Evolutionary conservation across 2,113 vertebrate genomes (phyloP).

Genomic region (Egretta garzetta): DNA sequence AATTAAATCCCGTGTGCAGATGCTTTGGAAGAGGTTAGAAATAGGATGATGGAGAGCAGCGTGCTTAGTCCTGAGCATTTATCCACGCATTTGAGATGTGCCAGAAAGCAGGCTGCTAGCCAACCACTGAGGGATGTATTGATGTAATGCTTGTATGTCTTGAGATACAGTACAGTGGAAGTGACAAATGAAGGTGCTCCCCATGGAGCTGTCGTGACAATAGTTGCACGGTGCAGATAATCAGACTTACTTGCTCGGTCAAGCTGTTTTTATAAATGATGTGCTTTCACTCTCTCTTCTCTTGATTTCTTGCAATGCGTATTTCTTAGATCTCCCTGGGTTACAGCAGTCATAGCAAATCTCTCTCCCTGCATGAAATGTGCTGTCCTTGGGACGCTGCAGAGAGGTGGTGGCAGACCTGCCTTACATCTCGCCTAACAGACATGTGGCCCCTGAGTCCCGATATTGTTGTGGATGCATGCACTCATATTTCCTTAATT

Average conservation of each 20-base stretch:
- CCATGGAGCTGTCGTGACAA: background rate
- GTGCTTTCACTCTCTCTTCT: conserved; percentile 1
- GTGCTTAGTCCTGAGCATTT: background rate
- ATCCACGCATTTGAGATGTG: background rate
- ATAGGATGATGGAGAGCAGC: background rate
- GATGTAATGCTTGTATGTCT: background rate
- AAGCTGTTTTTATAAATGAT: conserved; percentile 16
- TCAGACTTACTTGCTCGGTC: conserved; percentile 13
- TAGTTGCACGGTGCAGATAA: background rate
- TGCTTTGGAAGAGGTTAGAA: background rate
- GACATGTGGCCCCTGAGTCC: background rate
- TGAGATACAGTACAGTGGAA: background rate
- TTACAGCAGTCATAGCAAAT: background rate
- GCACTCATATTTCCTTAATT: background rate
- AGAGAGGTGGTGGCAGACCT: background rate
- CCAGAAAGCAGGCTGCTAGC: background rate
- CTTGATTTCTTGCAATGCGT: background rate
- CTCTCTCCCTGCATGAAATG: background rate
- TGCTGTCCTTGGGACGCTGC: background rate
- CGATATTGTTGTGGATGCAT: background rate
- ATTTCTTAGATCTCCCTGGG: background rate
- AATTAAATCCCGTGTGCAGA: background rate
- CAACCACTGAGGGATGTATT: background rate
- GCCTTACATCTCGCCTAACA: background rate
- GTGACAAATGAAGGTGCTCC: background rate